Evolutionary conservation across 1,140 invertebrate species (phyloP).

Genomic region (Panagrolaimus sp.): DNA sequence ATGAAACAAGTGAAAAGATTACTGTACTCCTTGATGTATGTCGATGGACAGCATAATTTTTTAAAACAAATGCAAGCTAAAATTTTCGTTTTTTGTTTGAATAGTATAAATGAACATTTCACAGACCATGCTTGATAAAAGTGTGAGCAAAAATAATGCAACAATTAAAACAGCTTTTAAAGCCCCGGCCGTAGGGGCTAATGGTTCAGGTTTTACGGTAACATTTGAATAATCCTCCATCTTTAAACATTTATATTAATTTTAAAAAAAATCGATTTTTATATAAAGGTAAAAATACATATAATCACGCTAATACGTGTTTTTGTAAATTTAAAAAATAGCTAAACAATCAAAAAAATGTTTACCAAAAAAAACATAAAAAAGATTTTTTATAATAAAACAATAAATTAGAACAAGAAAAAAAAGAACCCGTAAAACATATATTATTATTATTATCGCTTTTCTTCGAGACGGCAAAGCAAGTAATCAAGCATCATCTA

Average conservation of each 20-base stretch:
- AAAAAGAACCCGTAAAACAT: not conserved
- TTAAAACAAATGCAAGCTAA: conserved; percentile 32
- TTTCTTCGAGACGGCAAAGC: not conserved
- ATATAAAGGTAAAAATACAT: not conserved
- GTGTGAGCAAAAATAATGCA: conserved; percentile 46
- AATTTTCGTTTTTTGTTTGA: not conserved
- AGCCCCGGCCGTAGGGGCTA: conserved; percentile 29
- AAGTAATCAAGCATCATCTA: conserved; percentile 3
- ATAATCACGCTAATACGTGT: not conserved
- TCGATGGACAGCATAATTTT: conserved; percentile 13
- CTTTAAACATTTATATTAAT: not conserved
- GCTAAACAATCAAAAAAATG: not conserved
- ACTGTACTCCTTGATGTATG: conserved; percentile 12
- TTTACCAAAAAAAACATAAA: not conserved
- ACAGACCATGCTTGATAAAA: conserved; percentile 47
- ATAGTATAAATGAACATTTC: not conserved
- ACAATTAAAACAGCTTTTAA: conserved; percentile 47
- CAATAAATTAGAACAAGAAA: not conserved
- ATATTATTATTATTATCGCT: not conserved
- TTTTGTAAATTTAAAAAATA: not conserved
- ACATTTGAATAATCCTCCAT: not conserved
- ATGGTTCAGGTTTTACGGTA: not conserved
- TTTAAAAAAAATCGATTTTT: not conserved
- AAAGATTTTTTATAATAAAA: not conserved
- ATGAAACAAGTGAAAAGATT: conserved; percentile 40